Percentiles rank a stretch among this genome's conserved stretches.
phyloP scores from a whole-genome alignment of 1,140 invertebrate species.

The Halictus rubicundus region DNA sequence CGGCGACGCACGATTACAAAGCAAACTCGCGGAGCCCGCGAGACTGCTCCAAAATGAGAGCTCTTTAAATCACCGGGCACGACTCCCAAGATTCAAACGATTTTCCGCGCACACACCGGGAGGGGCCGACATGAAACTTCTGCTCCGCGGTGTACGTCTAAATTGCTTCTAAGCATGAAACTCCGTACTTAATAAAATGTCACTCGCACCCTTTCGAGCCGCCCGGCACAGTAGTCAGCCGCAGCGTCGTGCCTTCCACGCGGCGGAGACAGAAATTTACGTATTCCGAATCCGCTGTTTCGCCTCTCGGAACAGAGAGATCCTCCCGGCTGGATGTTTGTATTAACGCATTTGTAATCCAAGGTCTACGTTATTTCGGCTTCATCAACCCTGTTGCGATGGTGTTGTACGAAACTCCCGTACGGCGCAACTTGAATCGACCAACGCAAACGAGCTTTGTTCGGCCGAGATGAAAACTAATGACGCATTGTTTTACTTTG shows the following conservation, averaged over 20 bases:
- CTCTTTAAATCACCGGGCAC: slow-evolving; percentile 23
- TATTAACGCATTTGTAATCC: slow-evolving; percentile 12
- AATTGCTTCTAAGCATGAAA: slow-evolving; percentile 41
- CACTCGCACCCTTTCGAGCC: slow-evolving; percentile 32
- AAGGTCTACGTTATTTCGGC: background rate
- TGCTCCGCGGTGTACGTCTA: slow-evolving; percentile 16
- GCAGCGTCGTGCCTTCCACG: slow-evolving; percentile 2
- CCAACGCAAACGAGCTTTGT: too few species aligned
- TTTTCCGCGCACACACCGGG: background rate
- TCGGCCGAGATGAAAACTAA: too few species aligned
- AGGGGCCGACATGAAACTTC: slow-evolving; percentile 17
- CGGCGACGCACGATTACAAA: slow-evolving; percentile 4
- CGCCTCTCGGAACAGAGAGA: background rate
- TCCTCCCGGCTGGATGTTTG: background rate
- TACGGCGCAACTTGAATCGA: too few species aligned
- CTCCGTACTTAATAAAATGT: slow-evolving; percentile 45
- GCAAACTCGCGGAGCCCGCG: background rate
- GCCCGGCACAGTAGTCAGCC: slow-evolving; percentile 2
- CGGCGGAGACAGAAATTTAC: background rate
- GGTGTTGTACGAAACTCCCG: background rate
- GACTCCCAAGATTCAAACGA: slow-evolving; percentile 18
- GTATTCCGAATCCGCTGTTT: background rate
- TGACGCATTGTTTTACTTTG: too few species aligned
- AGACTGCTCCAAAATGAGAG: slow-evolving; percentile 10
- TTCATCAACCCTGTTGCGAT: background rate